Conservation (phyloP, 2,797 vertebrate species). For the Neoniphon sammara region DNA sequence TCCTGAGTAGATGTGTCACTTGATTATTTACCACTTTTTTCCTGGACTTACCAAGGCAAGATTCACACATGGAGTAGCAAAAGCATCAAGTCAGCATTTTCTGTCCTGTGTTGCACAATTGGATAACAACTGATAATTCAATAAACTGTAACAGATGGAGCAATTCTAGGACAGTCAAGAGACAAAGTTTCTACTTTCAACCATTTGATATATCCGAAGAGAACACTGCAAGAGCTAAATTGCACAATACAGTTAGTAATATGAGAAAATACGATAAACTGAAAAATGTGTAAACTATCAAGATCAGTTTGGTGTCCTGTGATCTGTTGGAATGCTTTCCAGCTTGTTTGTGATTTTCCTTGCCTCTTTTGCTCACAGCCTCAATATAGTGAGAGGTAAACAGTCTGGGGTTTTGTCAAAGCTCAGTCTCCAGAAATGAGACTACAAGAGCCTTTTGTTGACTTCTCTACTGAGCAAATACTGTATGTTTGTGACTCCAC, state of each 20-base stretch:
- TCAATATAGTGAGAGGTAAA: not conserved
- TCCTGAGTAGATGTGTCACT: not conserved
- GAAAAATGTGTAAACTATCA: not conserved
- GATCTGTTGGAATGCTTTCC: not conserved
- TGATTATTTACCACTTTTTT: not conserved
- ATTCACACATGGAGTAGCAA: constrained; percentile 21
- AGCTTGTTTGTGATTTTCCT: constrained; percentile 4
- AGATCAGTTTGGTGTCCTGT: not conserved
- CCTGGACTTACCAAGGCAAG: not conserved
- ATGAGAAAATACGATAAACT: not conserved
- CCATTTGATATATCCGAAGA: too few species aligned
- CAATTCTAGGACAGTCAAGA: not conserved
- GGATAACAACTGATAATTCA: constrained; percentile 45
- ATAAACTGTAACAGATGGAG: constrained; percentile 20
- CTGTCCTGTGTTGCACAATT: constrained; percentile 54
- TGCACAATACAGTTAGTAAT: not conserved
- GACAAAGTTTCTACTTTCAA: constrained; percentile 1
- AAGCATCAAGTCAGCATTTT: constrained; percentile 43
- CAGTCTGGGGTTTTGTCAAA: not conserved
- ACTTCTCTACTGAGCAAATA: constrained; percentile 20
- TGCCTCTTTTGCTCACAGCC: not conserved
- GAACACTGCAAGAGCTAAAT: not conserved
- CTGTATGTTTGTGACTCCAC: constrained; percentile 1
- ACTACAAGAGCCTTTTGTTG: constrained; percentile 23
- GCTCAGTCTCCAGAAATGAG: not conserved